These are phyloP conservation scores for Urophycis tenuis DNA, from an alignment of 2,797 vertebrate species.

Conservation along the genomic window DNA sequence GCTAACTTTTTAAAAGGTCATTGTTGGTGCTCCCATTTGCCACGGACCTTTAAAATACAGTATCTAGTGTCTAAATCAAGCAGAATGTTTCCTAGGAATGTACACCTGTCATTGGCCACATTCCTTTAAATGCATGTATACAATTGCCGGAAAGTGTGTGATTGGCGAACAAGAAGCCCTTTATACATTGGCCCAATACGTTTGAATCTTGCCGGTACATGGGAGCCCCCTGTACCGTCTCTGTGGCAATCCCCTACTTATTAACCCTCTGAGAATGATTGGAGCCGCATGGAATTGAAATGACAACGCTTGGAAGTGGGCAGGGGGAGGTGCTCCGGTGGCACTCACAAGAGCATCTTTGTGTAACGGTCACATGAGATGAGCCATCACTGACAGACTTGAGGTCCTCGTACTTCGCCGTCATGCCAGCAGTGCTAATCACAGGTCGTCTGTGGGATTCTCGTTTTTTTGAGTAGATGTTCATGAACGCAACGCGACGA, in stretches of 20 bases:
- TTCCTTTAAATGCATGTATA: background rate
- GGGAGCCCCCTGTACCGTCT: background rate
- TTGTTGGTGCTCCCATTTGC: background rate
- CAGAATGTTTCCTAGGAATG: background rate
- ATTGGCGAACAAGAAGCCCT: no score
- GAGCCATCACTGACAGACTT: no score
- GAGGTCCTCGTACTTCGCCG: no score
- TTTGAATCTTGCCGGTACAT: no score
- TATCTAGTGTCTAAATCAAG: background rate
- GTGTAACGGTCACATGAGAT: no score
- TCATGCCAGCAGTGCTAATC: background rate
- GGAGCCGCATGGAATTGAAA: background rate
- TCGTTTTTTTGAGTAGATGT: background rate
- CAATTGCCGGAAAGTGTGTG: background rate
- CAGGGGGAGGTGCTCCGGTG: background rate
- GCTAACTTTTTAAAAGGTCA: background rate
- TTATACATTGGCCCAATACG: no score
- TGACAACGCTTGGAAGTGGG: background rate
- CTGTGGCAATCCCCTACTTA: background rate
- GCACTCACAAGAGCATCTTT: background rate
- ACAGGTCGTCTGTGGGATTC: background rate
- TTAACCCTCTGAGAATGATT: background rate
- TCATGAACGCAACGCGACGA: background rate
- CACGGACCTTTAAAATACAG: background rate
- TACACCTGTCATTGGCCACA: background rate